Evolutionary conservation across 2,797 vertebrate genomes (phyloP).

Genomic region (Decapterus maruadsi): DNA sequence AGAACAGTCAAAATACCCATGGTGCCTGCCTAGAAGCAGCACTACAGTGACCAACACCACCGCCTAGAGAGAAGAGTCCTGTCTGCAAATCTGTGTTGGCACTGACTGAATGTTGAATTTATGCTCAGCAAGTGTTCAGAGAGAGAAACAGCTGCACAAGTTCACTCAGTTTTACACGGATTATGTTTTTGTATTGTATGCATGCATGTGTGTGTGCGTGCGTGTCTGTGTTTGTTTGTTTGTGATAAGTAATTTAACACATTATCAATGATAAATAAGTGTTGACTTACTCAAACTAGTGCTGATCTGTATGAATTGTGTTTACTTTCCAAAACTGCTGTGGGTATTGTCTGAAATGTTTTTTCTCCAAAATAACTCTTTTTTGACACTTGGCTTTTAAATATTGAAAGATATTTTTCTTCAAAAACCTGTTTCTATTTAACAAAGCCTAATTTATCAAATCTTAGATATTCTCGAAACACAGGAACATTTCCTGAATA

Average conservation of each 20-base stretch:
- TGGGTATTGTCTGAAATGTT: background rate
- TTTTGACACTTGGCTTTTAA: background rate
- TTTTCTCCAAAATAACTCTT: background rate
- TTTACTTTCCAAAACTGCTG: background rate
- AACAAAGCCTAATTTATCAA: background rate
- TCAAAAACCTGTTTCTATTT: background rate
- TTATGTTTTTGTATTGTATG: background rate
- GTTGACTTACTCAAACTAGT: background rate
- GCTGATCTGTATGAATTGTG: background rate
- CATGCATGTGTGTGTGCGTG: no score
- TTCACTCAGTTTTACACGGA: slow-evolving; percentile 5
- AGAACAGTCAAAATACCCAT: slow-evolving; percentile 55
- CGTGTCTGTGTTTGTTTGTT: background rate
- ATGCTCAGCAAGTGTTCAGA: background rate
- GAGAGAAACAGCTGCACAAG: slow-evolving; percentile 4
- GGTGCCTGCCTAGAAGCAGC: slow-evolving; percentile 48
- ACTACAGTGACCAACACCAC: slow-evolving; percentile 40
- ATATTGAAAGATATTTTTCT: background rate
- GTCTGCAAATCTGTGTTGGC: slow-evolving; percentile 27
- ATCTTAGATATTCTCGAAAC: background rate
- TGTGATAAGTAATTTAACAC: slow-evolving; percentile 2
- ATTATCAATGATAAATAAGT: background rate
- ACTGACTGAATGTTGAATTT: slow-evolving; percentile 19
- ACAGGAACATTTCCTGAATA: background rate
- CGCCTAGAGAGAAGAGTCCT: slow-evolving; percentile 27